These are phyloP conservation scores for Oreochromis mossambicus DNA, from an alignment of 2,797 vertebrate genomes.

Conservation along the genomic window DNA sequence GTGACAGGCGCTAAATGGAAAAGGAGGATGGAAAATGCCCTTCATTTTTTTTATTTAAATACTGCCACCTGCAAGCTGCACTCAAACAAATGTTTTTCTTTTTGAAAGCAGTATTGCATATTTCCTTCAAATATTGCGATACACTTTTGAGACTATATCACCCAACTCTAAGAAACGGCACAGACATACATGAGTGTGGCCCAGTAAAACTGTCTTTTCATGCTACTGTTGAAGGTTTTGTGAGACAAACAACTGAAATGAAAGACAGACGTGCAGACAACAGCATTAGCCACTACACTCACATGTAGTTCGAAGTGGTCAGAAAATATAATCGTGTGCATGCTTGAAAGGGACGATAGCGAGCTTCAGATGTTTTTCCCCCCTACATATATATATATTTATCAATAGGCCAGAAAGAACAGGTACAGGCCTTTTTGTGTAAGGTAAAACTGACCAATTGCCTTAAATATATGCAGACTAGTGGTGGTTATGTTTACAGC, in stretches of 20 bases:
- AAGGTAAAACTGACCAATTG: neutral
- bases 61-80: neutral
- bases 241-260: neutral
- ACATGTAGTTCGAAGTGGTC: neutral
- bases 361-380: fast-evolving
- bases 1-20: neutral
- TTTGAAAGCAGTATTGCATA: neutral
- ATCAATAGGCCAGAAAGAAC: neutral
- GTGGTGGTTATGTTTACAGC: neutral
- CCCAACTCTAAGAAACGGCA: neutral
- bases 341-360: neutral
- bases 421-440: neutral
- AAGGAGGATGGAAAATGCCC: neutral
- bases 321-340: neutral
- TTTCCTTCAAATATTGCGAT: fast-evolving
- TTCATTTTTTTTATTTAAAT: neutral
- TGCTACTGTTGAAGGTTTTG: neutral
- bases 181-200: neutral
- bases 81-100: neutral
- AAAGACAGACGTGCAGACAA: neutral
- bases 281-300: neutral
- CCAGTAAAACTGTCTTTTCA: neutral
- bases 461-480: neutral
- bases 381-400: neutral
- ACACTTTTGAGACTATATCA: neutral